A percentile compares a stretch with the other conserved stretches of the same genome.
Evolutionary conservation across 2,797 vertebrate genomes (phyloP).

Genomic region (Xiphophorus birchmanni): DNA sequence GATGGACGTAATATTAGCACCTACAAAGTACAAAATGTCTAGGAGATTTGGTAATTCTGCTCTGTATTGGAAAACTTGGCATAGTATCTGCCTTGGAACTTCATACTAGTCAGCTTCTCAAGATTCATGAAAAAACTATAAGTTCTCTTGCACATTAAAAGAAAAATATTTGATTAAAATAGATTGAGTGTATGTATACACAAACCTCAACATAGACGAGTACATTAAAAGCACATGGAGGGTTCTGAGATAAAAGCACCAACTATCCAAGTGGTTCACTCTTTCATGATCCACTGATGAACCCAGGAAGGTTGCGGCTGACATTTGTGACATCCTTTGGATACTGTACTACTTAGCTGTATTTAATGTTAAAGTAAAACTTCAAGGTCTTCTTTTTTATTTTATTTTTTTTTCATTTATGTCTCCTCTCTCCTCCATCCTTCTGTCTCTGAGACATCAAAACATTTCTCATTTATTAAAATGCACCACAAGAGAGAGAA

Average conservation of each 20-base stretch:
- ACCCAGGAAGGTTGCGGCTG: not conserved
- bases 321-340: not conserved
- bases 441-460: constrained; percentile 6
- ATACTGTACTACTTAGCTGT: not conserved
- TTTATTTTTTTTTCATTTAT: not conserved
- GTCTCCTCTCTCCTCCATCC: not conserved
- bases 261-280: not conserved
- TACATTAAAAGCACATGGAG: not conserved
- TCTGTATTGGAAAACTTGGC: not conserved
- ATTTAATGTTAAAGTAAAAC: not conserved
- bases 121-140: not conserved
- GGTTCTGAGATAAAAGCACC: not conserved
- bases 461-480: not conserved
- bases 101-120: not conserved
- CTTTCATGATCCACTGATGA: not conserved
- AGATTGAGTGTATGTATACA: not conserved
- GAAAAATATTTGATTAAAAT: not conserved
- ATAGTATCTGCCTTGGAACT: not conserved
- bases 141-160: not conserved
- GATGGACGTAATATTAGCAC: not conserved
- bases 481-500: not conserved
- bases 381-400: not conserved
- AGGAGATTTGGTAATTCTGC: not conserved
- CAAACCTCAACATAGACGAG: not conserved
- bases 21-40: not conserved